These are phyloP conservation scores for Drosophila repleta DNA, from an alignment of 1,140 invertebrate species.

Conservation along the genomic window DNA sequence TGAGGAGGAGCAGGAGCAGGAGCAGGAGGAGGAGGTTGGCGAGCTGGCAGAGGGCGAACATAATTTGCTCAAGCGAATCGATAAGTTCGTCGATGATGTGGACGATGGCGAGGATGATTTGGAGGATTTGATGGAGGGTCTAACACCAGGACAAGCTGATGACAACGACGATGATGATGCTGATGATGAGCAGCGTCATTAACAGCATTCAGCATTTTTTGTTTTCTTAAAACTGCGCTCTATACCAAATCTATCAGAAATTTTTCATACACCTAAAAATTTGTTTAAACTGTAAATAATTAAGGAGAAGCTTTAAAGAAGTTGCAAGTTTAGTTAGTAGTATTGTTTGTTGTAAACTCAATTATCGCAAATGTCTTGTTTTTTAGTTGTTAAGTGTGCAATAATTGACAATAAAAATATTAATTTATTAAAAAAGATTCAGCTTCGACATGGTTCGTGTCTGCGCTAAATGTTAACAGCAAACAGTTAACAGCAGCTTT, in stretches of 20 bases:
- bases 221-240: conserved; percentile 70
- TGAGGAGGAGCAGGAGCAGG: background rate
- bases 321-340: conserved; percentile 48
- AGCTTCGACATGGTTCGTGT: background rate
- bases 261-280: conserved; percentile 65
- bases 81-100: conserved; percentile 71
- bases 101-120: conserved; percentile 71
- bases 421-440: conserved; percentile 17
- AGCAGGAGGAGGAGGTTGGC: conserved; percentile 4
- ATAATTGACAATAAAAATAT: conserved; percentile 48
- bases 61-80: conserved; percentile 78
- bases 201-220: conserved; percentile 40
- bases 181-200: conserved; percentile 41
- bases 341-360: conserved; percentile 54
- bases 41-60: conserved; percentile 46
- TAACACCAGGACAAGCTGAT: conserved; percentile 29
- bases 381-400: conserved; percentile 65
- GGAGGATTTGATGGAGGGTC: conserved; percentile 64
- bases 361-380: conserved; percentile 52
- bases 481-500: background rate
- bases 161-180: conserved; percentile 15
- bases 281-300: conserved; percentile 65
- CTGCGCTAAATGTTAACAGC: conserved; percentile 1
- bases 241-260: conserved; percentile 81
- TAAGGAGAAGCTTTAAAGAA: conserved; percentile 69